Conservation (phyloP, 2,113 vertebrate species). For the Miniopterus natalensis region DNA sequence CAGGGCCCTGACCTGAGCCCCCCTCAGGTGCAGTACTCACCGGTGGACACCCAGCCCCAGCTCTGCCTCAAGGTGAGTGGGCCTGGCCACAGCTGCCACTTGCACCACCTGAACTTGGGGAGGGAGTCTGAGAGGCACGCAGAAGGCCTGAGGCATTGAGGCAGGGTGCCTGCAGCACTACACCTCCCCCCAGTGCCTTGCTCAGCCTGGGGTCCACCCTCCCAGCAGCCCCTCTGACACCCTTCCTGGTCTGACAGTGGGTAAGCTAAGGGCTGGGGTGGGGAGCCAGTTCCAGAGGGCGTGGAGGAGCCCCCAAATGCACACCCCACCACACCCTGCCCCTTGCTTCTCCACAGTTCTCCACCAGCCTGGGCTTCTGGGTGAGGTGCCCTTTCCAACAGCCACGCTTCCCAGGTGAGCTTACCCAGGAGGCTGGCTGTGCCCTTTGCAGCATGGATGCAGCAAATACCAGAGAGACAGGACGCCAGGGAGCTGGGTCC, state of each 20-base stretch:
- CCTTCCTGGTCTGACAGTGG: not conserved
- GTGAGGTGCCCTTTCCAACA: conserved; percentile 52
- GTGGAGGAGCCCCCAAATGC: not conserved
- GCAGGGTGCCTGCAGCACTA: not conserved
- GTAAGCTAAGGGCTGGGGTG: not conserved
- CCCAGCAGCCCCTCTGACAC: not conserved
- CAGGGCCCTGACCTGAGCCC: not conserved
- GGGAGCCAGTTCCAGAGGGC: too few species aligned
- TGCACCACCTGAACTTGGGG: too few species aligned
- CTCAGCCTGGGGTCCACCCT: not conserved
- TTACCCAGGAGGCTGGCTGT: not conserved
- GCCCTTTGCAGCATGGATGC: rapidly evolving
- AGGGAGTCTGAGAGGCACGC: too few species aligned
- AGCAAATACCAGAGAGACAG: not conserved
- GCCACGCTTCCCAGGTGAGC: not conserved
- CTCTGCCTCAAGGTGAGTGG: conserved; percentile 71
- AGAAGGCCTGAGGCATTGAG: rapidly evolving
- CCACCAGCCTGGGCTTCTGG: not conserved
- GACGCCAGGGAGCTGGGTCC: not conserved
- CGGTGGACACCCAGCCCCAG: conserved; percentile 64
- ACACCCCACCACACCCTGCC: rapidly evolving
- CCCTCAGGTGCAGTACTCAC: conserved; percentile 17
- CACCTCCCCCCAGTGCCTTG: not conserved
- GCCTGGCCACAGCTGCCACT: rapidly evolving
- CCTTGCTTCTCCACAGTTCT: conserved; percentile 22